These are phyloP conservation scores for Pterobdella sp. DNA, from an alignment of 2,888 invertebrate genomes.

Conservation along the genomic window DNA sequence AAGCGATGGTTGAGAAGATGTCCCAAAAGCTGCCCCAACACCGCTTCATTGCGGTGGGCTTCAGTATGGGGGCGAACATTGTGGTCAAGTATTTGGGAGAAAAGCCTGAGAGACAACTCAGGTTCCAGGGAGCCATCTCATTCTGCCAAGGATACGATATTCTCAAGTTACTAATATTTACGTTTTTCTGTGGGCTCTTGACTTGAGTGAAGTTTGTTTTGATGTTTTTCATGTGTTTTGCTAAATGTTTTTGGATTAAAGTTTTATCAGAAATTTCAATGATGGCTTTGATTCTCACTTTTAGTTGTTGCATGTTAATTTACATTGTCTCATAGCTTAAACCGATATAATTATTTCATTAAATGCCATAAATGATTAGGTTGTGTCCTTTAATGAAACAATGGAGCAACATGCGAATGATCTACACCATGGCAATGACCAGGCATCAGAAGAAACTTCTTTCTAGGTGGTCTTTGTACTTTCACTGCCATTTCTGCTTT, in stretches of 20 bases:
- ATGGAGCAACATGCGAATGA: conserved; percentile 80
- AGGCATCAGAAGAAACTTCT: conserved; percentile 82
- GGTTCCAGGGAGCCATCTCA: conserved; percentile 76
- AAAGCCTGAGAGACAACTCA: conserved; percentile 50
- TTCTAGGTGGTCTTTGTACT: too few relatives aligned
- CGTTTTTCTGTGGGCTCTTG: not conserved
- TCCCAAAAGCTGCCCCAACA: conserved; percentile 67
- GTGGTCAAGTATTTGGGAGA: conserved; percentile 87
- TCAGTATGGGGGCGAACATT: conserved; percentile 86
- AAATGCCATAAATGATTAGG: not conserved
- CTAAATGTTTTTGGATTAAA: not conserved
- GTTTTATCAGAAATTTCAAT: not conserved
- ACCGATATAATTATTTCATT: not conserved
- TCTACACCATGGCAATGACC: conserved; percentile 85
- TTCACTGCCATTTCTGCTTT: too few relatives aligned
- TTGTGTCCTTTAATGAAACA: conserved; percentile 44
- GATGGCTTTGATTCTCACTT: not conserved
- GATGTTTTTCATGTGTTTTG: not conserved
- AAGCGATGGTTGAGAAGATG: conserved; percentile 71
- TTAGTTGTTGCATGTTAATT: not conserved
- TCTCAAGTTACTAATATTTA: conserved; percentile 64
- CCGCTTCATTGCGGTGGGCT: conserved; percentile 74
- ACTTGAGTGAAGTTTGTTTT: not conserved
- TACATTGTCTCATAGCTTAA: not conserved
- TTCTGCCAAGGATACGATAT: conserved; percentile 91